Base-by-base conservation (phyloP, 2,113 vertebrate species). In the Phoenicopterus ruber region DNA sequence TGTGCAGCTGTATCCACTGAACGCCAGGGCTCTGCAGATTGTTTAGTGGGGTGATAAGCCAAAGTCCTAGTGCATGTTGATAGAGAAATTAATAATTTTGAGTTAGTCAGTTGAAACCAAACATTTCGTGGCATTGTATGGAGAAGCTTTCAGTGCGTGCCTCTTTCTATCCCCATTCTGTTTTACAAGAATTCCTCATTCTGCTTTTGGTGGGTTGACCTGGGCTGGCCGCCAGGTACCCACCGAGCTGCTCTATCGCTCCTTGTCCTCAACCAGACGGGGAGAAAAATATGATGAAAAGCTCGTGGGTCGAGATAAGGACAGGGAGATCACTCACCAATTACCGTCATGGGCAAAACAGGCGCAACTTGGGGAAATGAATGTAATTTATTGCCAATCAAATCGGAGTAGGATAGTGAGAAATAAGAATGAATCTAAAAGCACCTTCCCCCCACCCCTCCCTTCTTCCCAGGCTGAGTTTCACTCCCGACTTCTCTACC, bases 281-380 rank as follows among this genome's bases (percentile, higher is more conserved):
- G 58, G 31, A 58, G 11, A 54, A 82, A 82, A 88, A 15, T 32
- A 31, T 7, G 36, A 8, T 3, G 12, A 40, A 38, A 52, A 76
- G 26, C 19, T 67, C 0, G 0, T 14, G 20, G 36, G 38, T 81
- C 4, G 2, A 58, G 31, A 29, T 22, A 74, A 54, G n/a, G 36
- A 44, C 47, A 77, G 47, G 69, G 52, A 76, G 25, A 38, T 76
- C n/a, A 47, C 25, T 90, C 57, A 40, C 19, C 25, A 50, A 0
- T 66, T 86, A 20, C 19, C 42, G 10, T 50, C 7, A 76, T 3
- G 13, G 57, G 46, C 9, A 66, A 86, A 79, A 29, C 34, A 63
- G 19, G 46, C 24, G 52, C 9, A 2, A 5, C 12, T 47, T 55
- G 40, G 58, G 32, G 47, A 73, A 73, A 72, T 49, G 38, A 71